Evolutionary conservation across 30 jellyfish, hydroid and myxozoan genomes (phyloP).

Genomic region (Clytia hemisphaerica): DNA sequence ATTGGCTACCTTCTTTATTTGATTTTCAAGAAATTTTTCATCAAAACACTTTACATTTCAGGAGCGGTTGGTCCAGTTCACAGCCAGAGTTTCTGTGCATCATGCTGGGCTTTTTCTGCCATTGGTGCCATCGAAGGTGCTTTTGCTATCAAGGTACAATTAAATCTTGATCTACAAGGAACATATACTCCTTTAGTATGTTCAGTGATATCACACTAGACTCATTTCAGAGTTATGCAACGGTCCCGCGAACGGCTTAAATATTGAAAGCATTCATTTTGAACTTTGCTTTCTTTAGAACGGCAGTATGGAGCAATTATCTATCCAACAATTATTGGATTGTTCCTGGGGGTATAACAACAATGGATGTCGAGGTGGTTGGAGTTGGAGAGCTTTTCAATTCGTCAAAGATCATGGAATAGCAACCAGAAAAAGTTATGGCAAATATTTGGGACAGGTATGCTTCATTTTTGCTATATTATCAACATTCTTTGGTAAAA

Average conservation of each 20-base stretch:
- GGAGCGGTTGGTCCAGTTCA: slow-evolving; percentile 88
- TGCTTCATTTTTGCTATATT: not conserved
- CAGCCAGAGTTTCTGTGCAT: slow-evolving; percentile 89
- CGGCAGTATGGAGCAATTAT: slow-evolving; percentile 51
- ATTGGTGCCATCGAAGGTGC: slow-evolving; percentile 88
- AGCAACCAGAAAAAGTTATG: slow-evolving; percentile 64
- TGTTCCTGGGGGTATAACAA: slow-evolving; percentile 86
- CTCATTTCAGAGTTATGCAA: not conserved
- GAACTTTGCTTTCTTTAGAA: slow-evolving; percentile 25
- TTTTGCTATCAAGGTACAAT: slow-evolving; percentile 51
- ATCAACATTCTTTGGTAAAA: too few species aligned
- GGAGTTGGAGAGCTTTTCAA: slow-evolving; percentile 90
- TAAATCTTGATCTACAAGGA: too few species aligned
- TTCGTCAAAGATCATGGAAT: slow-evolving; percentile 65
- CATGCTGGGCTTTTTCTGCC: slow-evolving; percentile 95
- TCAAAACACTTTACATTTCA: not conserved
- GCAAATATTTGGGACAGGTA: slow-evolving; percentile 81
- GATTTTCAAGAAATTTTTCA: not conserved
- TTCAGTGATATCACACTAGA: not conserved
- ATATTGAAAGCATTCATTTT: not conserved
- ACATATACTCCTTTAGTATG: not conserved
- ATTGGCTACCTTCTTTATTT: not conserved
- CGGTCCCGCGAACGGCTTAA: not conserved
- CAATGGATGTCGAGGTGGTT: slow-evolving; percentile 96
- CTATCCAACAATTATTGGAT: slow-evolving; percentile 78